Evolutionary conservation across 30 jellyfish, hydroid and myxozoan species (phyloP).

Genomic region (Mastigias papua): DNA sequence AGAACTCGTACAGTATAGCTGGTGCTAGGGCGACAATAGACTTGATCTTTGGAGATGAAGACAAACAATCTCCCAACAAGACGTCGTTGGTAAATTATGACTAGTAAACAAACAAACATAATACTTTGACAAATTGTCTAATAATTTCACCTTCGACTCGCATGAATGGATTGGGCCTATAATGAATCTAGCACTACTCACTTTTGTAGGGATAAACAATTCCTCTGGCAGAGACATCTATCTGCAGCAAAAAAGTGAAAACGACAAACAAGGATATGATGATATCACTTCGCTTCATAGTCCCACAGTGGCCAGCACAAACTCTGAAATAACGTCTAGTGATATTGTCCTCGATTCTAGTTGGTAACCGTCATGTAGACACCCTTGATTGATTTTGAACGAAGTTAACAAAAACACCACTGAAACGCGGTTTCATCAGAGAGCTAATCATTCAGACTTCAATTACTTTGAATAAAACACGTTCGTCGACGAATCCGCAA

Average conservation of each 20-base stretch:
- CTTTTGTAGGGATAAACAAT: constrained; percentile 41
- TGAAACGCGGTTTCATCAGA: constrained; percentile 59
- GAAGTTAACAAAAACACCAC: constrained; percentile 23
- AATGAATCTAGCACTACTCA: constrained; percentile 11
- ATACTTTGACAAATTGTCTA: constrained; percentile 15
- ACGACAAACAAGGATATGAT: background rate
- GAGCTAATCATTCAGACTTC: constrained; percentile 52
- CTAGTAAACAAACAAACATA: constrained; percentile 11
- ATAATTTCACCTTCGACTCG: constrained; percentile 1
- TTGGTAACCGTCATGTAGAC: constrained; percentile 40
- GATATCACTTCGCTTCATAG: constrained; percentile 7
- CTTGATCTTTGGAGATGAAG: background rate
- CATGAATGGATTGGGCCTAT: constrained; percentile 28
- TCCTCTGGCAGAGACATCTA: background rate
- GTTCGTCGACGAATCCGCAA: constrained; percentile 16
- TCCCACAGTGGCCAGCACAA: constrained; percentile 23
- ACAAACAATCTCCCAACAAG: constrained; percentile 1
- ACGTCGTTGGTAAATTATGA: background rate
- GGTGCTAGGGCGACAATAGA: background rate
- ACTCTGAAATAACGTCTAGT: background rate
- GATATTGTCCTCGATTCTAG: background rate
- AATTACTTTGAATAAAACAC: constrained; percentile 38
- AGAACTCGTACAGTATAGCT: too few species aligned
- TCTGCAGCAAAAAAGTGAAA: background rate
- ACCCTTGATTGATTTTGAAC: constrained; percentile 53